Conservation (phyloP, 2,113 vertebrate species). For the Agelaius tricolor region DNA sequence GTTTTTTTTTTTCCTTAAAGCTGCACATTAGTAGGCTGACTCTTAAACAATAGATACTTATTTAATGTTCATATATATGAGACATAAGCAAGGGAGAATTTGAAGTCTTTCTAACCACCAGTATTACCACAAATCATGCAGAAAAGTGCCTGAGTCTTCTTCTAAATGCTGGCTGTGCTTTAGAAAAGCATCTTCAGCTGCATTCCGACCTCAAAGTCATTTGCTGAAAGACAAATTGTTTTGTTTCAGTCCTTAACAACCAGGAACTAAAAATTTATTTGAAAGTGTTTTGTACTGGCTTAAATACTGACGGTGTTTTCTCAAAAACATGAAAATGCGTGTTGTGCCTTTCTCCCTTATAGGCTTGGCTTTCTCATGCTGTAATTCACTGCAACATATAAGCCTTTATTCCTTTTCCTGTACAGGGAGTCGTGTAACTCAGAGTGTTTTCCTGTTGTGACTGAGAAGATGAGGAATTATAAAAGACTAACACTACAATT, state of each 20-base stretch:
- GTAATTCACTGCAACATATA: constrained; percentile 65
- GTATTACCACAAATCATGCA: not conserved
- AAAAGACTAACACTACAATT: constrained; percentile 84
- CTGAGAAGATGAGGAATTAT: constrained; percentile 81
- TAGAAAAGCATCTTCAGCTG: constrained; percentile 46
- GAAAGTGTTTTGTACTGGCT: constrained; percentile 12
- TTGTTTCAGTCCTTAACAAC: constrained; percentile 30
- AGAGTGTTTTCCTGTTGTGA: constrained; percentile 76
- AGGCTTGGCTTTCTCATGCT: constrained; percentile 26
- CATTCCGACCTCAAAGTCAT: constrained; percentile 27
- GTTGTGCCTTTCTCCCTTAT: not conserved
- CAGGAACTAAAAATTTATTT: constrained; percentile 42
- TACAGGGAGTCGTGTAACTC: constrained; percentile 63
- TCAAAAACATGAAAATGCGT: not conserved
- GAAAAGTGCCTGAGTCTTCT: not conserved
- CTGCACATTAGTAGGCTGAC: not conserved
- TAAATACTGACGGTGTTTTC: constrained; percentile 38
- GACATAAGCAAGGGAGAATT: not conserved
- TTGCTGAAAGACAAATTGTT: constrained; percentile 43
- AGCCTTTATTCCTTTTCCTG: constrained; percentile 69
- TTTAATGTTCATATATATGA: not conserved
- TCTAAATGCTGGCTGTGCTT: constrained; percentile 9
- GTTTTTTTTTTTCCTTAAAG: not conserved
- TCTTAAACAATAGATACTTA: constrained; percentile 1
- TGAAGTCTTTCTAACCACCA: not conserved